Conservation (phyloP, 1,140 invertebrate genomes). For the Caenorhabditis inopinata region DNA sequence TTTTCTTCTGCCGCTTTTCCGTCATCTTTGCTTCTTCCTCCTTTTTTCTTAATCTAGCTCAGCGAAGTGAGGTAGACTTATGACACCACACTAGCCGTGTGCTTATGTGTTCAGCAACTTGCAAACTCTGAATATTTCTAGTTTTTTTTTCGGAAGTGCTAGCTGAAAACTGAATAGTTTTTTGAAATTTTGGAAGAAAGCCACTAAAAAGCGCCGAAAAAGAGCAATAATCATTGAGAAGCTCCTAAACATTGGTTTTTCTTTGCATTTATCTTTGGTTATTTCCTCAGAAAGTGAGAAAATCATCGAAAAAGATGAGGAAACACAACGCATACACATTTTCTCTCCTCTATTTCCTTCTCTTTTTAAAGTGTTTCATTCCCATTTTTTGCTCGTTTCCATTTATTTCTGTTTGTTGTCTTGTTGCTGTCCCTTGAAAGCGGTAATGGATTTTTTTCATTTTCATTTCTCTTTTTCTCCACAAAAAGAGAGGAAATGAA, state of each 20-base stretch:
- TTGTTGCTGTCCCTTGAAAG: neutral
- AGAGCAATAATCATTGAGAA: too few species aligned
- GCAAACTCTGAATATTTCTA: too few species aligned
- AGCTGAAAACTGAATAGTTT: too few species aligned
- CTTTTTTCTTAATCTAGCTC: neutral
- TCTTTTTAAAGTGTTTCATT: neutral
- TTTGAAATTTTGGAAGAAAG: too few species aligned
- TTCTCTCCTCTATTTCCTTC: neutral
- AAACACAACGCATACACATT: neutral
- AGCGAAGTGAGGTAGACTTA: neutral
- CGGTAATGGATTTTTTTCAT: slow-evolving; percentile 23
- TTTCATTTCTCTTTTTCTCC: neutral
- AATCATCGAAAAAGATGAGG: too few species aligned
- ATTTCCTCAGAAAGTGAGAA: too few species aligned
- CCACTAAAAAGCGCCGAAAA: too few species aligned
- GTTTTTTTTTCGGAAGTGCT: too few species aligned
- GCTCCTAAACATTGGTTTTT: too few species aligned
- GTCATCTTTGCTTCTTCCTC: neutral
- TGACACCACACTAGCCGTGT: slow-evolving; percentile 22
- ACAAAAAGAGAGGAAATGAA: too few species aligned
- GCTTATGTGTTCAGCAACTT: neutral
- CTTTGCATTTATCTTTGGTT: too few species aligned
- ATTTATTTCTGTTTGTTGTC: neutral
- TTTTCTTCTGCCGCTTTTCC: neutral
- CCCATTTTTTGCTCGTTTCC: neutral